Conservation (phyloP, 2,888 invertebrate genomes). For the Eledona agricola region DNA sequence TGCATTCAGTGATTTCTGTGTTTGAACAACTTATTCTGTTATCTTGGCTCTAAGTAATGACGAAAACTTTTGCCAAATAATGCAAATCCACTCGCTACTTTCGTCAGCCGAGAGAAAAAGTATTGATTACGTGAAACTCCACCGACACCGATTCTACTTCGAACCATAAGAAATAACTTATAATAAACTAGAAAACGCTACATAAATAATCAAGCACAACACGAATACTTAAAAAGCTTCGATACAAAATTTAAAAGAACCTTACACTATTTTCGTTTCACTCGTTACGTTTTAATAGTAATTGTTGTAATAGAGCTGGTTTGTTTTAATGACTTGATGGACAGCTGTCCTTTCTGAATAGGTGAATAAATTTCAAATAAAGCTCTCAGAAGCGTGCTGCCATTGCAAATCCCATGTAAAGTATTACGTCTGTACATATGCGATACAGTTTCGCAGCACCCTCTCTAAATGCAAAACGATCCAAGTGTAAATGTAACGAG, state of each 20-base stretch:
- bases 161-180: no score
- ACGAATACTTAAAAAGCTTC: no score
- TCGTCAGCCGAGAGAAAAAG: constrained; percentile 31
- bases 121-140: constrained; percentile 31
- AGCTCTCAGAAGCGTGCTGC: constrained; percentile 20
- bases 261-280: no score
- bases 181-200: no score
- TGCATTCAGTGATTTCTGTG: constrained; percentile 36
- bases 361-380: constrained; percentile 23
- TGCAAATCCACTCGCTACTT: constrained; percentile 34
- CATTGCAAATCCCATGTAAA: constrained; percentile 38
- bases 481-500: constrained; percentile 25
- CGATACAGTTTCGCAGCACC: constrained; percentile 36
- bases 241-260: no score
- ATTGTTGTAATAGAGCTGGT: neutral
- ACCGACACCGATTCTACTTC: no score
- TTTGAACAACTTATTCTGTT: constrained; percentile 38
- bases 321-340: constrained; percentile 1
- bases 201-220: neutral
- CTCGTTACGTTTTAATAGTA: neutral
- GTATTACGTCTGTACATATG: constrained; percentile 39
- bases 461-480: constrained; percentile 37
- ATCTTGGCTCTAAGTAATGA: constrained; percentile 34
- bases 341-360: constrained; percentile 1
- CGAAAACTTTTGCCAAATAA: constrained; percentile 35